A percentile compares a stretch with the other conserved stretches of the same genome.
phyloP scores from a whole-genome alignment of 2,888 invertebrate genomes.

The Cryptocephalus moraei region DNA sequence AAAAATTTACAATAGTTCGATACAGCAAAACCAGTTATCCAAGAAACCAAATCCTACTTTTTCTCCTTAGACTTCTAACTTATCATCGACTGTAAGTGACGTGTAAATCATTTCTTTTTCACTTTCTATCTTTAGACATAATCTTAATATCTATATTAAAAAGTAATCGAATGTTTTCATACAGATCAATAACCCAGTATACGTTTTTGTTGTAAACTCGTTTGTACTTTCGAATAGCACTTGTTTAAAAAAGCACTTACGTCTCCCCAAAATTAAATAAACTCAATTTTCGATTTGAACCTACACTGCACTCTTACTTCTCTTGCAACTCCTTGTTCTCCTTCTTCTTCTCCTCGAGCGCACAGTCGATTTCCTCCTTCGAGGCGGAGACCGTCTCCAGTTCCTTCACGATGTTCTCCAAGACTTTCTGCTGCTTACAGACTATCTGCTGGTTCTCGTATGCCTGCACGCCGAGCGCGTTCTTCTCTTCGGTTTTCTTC shows the following conservation, averaged over 20 bases:
- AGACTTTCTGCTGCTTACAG: constrained; percentile 40
- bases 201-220: too few species aligned
- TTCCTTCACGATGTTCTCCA: constrained; percentile 47
- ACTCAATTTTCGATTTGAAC: neutral
- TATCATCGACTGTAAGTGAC: too few species aligned
- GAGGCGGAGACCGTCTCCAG: constrained; percentile 43
- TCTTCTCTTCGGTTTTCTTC: constrained; percentile 44
- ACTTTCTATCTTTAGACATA: too few species aligned
- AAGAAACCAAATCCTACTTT: too few species aligned
- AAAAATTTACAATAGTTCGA: too few species aligned
- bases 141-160: too few species aligned
- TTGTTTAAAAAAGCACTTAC: neutral
- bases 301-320: constrained; percentile 21
- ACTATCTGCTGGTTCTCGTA: constrained; percentile 55
- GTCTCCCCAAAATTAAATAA: neutral
- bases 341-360: constrained; percentile 40
- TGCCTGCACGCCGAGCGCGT: constrained; percentile 46
- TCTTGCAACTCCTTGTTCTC: constrained; percentile 40
- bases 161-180: too few species aligned
- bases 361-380: constrained; percentile 42
- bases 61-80: too few species aligned
- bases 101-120: too few species aligned
- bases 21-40: too few species aligned
- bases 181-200: too few species aligned
- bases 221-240: too few species aligned